These are phyloP conservation scores for Neolamprologus ventralis DNA, from an alignment of 2,113 vertebrate genomes.

Conservation along the genomic window DNA sequence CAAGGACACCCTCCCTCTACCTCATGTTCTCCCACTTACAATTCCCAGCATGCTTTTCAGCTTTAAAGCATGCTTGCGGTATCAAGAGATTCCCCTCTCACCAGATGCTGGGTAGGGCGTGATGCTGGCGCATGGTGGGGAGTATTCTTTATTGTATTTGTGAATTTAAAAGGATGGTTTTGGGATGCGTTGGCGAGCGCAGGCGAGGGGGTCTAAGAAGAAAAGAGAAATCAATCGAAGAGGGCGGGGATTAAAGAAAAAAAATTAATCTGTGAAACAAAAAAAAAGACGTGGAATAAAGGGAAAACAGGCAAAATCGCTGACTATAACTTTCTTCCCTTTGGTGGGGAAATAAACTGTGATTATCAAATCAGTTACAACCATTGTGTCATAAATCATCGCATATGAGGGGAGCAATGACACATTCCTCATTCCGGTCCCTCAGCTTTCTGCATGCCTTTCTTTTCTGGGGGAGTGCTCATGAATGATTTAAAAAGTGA, in stretches of 20 bases:
- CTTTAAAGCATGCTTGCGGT: slow-evolving; percentile 51
- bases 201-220: neutral
- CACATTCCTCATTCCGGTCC: slow-evolving; percentile 48
- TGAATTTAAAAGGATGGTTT: slow-evolving; percentile 59
- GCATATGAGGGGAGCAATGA: slow-evolving; percentile 51
- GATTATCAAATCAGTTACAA: slow-evolving; percentile 73
- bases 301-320: slow-evolving; percentile 46
- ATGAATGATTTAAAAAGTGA: slow-evolving; percentile 71
- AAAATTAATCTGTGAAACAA: slow-evolving; percentile 28
- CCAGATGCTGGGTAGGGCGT: slow-evolving; percentile 43
- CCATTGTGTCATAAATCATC: slow-evolving; percentile 66
- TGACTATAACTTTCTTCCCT: slow-evolving; percentile 58
- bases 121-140: slow-evolving; percentile 4
- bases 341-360: slow-evolving; percentile 57
- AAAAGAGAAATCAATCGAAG: slow-evolving; percentile 27
- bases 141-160: slow-evolving; percentile 55
- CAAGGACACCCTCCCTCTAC: slow-evolving; percentile 62
- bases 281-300: slow-evolving; percentile 9
- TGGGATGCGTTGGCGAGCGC: neutral
- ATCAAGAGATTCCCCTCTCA: slow-evolving; percentile 56
- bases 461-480: slow-evolving; percentile 51
- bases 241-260: neutral
- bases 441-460: slow-evolving; percentile 54
- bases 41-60: slow-evolving; percentile 66
- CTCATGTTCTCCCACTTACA: slow-evolving; percentile 54